These are phyloP conservation scores for Diplogasteroides magnus DNA, from an alignment of 1,140 invertebrate genomes.

Conservation along the genomic window DNA sequence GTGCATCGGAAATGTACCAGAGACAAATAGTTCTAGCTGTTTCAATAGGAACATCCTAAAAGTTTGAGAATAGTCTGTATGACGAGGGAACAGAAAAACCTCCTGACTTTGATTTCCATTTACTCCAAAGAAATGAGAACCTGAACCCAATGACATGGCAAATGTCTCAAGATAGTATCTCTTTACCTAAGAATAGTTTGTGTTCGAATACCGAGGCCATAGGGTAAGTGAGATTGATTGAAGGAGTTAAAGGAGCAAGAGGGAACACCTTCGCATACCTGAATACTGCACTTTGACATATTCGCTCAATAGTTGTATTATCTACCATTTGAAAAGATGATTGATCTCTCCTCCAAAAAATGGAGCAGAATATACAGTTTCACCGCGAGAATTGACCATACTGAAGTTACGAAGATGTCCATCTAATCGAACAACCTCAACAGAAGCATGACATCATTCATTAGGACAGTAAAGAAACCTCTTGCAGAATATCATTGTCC, in stretches of 20 bases:
- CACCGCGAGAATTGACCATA: constrained; percentile 1
- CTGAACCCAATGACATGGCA: no score
- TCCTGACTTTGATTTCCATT: constrained; percentile 9
- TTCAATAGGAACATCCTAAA: constrained; percentile 21
- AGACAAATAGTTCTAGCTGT: constrained; percentile 11
- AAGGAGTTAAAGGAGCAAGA: background rate
- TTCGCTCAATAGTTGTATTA: constrained; percentile 2
- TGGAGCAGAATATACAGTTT: constrained; percentile 14
- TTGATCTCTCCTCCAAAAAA: constrained; percentile 20
- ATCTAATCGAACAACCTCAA: constrained; percentile 17
- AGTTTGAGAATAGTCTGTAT: no score
- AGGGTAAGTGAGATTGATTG: constrained; percentile 8
- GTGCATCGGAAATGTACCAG: constrained; percentile 26
- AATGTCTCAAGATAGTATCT: no score
- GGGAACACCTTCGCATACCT: background rate
- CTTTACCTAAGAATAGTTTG: constrained; percentile 20
- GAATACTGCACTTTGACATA: background rate
- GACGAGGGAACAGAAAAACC: no score
- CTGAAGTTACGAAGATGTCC: constrained; percentile 19
- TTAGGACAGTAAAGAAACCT: constrained; percentile 1
- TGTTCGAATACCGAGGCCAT: constrained; percentile 20
- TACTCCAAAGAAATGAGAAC: constrained; percentile 27
- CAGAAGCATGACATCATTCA: background rate
- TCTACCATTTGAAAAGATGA: constrained; percentile 24
- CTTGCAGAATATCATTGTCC: background rate